Evolutionary conservation across 2,113 vertebrate species (phyloP), one percentile per base, ranked within the genome.

Genomic region (Malurus alboscapulatus): DNA sequence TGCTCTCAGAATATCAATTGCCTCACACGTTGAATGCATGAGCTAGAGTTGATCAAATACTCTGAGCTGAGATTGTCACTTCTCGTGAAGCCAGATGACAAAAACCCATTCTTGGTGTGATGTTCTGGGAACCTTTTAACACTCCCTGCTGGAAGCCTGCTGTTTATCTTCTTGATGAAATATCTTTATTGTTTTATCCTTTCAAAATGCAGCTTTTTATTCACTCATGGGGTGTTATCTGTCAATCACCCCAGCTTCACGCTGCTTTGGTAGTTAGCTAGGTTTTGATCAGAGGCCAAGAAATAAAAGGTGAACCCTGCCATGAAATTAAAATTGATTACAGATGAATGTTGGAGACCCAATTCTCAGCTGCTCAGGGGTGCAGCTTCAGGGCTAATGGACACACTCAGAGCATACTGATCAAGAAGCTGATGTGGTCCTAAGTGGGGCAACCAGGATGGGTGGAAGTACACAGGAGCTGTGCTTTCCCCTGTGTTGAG

Each of bases 121-220:
- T 53, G 30, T 78, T 63, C 34, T 71, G 78, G 65, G 57, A 91
- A 53, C 5, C 16, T 90, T 78, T 82, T 59, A 82, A 53, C 53
- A 62, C 22, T 89, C 57, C 16, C n/a, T 76, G 68, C 76, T 87
- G 77, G 53, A 93, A 76, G 12, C 6, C n/a, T 84, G 74, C 51
- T 67, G 32, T 87, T 91, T 68, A 59, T 84, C 61, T 93, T 81
- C 29, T 54, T 82, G 34, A 75, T 89, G 73, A 67, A 94, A 61
- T 75, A 71, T 72, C 78, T 90, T 94, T 89, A 84, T 71, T 87
- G 51, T 67, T 67, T 87, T 62, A 72, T 72, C 34, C 68, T 78
- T 93, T 78, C 48, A 88, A 93, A 85, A 82, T 68, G 21, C 17
- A 90, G 18, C 22, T 40, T 84, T 95, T 72, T 63, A 69, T 75